These are phyloP conservation scores for Sapayoa aenigma DNA, from an alignment of 2,113 vertebrate species.

Conservation along the genomic window DNA sequence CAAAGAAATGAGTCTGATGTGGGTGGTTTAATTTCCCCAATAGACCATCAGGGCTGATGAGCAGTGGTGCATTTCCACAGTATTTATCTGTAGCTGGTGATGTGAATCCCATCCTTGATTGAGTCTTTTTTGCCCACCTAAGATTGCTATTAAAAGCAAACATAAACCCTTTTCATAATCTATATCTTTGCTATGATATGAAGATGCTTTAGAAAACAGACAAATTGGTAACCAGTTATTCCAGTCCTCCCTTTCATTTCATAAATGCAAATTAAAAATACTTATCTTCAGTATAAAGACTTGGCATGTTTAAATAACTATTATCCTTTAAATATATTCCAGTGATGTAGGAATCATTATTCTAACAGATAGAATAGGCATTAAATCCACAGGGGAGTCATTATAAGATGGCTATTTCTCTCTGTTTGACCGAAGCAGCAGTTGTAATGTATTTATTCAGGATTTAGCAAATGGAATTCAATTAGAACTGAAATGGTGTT, in stretches of 20 bases:
- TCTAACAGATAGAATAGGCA: conserved; percentile 70
- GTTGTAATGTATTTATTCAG: conserved; percentile 78
- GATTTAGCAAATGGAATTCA: conserved; percentile 80
- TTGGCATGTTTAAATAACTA: conserved; percentile 72
- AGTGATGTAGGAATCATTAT: conserved; percentile 70
- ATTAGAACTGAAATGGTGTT: conserved; percentile 75
- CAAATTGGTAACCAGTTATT: conserved; percentile 23
- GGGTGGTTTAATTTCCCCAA: not conserved
- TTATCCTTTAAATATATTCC: conserved; percentile 70
- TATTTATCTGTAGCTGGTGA: not conserved
- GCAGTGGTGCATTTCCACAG: not conserved
- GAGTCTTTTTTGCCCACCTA: not conserved
- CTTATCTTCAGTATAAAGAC: conserved; percentile 69
- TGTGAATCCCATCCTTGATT: not conserved
- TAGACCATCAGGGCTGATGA: not conserved
- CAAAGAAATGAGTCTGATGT: not conserved
- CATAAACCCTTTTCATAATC: not conserved
- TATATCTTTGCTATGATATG: not conserved
- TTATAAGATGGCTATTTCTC: conserved; percentile 74
- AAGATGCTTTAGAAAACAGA: not conserved
- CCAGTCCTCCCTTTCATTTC: conserved; percentile 49
- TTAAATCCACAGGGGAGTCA: conserved; percentile 74
- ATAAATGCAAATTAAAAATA: conserved; percentile 72
- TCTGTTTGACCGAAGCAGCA: conserved; percentile 68
- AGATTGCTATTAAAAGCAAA: not conserved